These are phyloP conservation scores for Drosophila rufa DNA, from an alignment of 1,140 invertebrate genomes.

Conservation along the genomic window DNA sequence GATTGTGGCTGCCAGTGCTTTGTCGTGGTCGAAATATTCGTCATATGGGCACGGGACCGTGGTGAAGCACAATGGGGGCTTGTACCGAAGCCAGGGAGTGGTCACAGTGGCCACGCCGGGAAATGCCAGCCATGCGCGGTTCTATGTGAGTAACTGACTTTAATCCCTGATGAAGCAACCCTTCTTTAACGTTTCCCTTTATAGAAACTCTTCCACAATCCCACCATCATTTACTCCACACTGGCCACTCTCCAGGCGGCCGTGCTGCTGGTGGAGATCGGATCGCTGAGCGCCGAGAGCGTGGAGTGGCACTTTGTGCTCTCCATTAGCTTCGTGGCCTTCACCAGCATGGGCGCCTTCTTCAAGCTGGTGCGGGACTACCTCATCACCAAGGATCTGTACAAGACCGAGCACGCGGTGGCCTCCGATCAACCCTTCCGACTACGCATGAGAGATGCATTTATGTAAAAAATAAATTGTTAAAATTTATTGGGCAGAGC, in stretches of 20 bases:
- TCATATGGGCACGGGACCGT: slow-evolving; percentile 92
- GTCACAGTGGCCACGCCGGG: slow-evolving; percentile 93
- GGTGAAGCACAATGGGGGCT: slow-evolving; percentile 91
- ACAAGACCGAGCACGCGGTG: slow-evolving; percentile 89
- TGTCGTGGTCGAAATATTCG: slow-evolving; percentile 89
- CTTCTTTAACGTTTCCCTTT: slow-evolving; percentile 79
- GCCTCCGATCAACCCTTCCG: slow-evolving; percentile 39
- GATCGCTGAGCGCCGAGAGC: slow-evolving; percentile 89
- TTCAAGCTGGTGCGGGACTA: slow-evolving; percentile 95
- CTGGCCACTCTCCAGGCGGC: slow-evolving; percentile 90
- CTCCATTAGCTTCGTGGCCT: slow-evolving; percentile 92
- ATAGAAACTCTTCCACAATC: slow-evolving; percentile 94
- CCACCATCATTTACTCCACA: slow-evolving; percentile 91
- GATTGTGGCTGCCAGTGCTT: slow-evolving; percentile 62
- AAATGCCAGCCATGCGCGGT: slow-evolving; percentile 92
- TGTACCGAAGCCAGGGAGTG: slow-evolving; percentile 92
- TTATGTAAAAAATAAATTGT: slow-evolving; percentile 29
- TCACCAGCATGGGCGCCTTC: slow-evolving; percentile 96
- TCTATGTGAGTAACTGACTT: slow-evolving; percentile 91
- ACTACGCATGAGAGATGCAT: slow-evolving; percentile 41
- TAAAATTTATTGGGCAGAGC: slow-evolving; percentile 17
- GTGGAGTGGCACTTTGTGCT: slow-evolving; percentile 96
- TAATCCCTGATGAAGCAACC: no score
- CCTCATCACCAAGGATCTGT: slow-evolving; percentile 93
- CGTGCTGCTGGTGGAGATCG: slow-evolving; percentile 91